These are phyloP conservation scores for Anthoscopus minutus DNA, from an alignment of 2,113 vertebrate genomes.

Conservation along the genomic window DNA sequence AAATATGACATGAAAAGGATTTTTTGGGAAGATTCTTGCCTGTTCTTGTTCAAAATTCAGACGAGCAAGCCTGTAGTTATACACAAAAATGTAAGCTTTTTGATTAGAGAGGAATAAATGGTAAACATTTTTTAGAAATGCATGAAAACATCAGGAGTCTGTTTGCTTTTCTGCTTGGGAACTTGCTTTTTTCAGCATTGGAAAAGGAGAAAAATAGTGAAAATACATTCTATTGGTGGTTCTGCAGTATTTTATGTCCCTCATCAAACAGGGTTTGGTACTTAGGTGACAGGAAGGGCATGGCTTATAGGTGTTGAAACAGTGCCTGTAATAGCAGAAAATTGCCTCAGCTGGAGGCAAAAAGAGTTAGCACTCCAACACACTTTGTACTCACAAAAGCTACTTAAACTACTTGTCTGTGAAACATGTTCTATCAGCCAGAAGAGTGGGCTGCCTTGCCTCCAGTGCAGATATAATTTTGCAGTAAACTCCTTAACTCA, in stretches of 20 bases:
- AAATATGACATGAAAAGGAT: not conserved
- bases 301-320: not conserved
- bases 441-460: not conserved
- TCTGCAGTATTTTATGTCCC: not conserved
- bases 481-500: not conserved
- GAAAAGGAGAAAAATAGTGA: not conserved
- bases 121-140: not conserved
- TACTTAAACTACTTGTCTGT: not conserved
- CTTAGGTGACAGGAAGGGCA: not conserved
- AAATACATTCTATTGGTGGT: not conserved
- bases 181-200: not conserved
- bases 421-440: not conserved
- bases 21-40: not conserved
- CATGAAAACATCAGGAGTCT: not conserved
- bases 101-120: not conserved
- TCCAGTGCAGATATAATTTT: not conserved
- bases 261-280: not conserved
- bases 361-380: not conserved
- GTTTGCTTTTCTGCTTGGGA: not conserved
- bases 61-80: not conserved
- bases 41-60: conserved; percentile 14
- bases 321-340: not conserved
- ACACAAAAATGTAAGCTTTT: not conserved
- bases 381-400: not conserved
- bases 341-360: not conserved